Base-by-base conservation (phyloP, 1,140 invertebrate genomes). In the Hypsibius dujardini region DNA sequence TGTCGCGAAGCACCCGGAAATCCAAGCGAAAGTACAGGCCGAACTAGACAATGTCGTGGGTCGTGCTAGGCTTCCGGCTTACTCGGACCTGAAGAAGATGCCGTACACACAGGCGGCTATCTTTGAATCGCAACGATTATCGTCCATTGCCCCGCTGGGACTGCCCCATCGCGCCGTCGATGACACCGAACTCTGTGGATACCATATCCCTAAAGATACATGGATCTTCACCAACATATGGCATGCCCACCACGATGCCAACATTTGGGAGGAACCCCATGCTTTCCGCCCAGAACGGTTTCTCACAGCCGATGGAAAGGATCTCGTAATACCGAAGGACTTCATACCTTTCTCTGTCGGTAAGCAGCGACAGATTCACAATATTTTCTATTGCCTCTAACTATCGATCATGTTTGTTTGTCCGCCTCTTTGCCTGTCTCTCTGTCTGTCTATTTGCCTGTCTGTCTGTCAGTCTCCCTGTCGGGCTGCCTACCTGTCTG, bases 221-320 rank as follows among this genome's bases (percentile, higher is more conserved):
- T 67, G 62, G 62, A 42, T 67, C 42, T 67, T 67, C 42, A 67
- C 62, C 62, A 67, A 67, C 42, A 15, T 67, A 42, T 67, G 79
- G 46, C 80, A 75, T 3, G 76, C 85, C 59, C 82, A 86, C 74
- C 78, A 75, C 69, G 84, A 86, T 76, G 79, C 81, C 14, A 78
- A 81, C 0, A 73, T 83, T 12, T 90, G 87, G 84, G 81, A 82
- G 0, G 83, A 89, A 75, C 87, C 88, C 0, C 80, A 87, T 59
- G 28, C 79, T 42, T 90, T 88, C 74, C 79, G 83, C 1, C 88
- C 88, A 0, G 86, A 88, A 74, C 79, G 88, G 71, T 84, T 83
- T 78, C 73, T 83, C 14, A 73, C 76, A 28, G 70, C 74, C 28
- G 75, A 76, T 47, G 79, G 79, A 1, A 75, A 75, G 47, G 56